A percentile compares a stretch with the other conserved stretches of the same genome.
These are phyloP conservation scores for Zonitis immaculata DNA, from an alignment of 2,888 invertebrate species.

Conservation along the genomic window DNA sequence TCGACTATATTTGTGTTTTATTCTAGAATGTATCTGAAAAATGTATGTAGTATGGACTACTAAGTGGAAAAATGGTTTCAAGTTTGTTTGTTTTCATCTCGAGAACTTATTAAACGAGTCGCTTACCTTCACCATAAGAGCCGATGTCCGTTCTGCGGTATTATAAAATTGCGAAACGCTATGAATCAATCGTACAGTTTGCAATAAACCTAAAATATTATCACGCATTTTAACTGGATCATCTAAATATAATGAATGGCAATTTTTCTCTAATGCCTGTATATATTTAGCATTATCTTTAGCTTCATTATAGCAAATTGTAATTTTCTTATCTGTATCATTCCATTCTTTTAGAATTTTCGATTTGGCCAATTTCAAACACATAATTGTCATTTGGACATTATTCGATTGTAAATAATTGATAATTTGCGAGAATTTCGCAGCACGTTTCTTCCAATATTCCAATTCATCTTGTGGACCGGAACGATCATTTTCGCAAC, in stretches of 20 bases:
- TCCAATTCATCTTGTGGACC: slow-evolving; percentile 91
- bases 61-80: no score
- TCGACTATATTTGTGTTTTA: no score
- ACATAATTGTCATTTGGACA: slow-evolving; percentile 71
- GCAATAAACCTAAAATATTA: slow-evolving; percentile 81
- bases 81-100: no score
- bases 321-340: slow-evolving; percentile 83
- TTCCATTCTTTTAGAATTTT: slow-evolving; percentile 78
- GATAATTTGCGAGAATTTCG: slow-evolving; percentile 85
- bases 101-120: neutral
- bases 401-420: slow-evolving; percentile 70
- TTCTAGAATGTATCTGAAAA: no score
- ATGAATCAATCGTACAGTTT: slow-evolving; percentile 89
- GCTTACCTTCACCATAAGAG: slow-evolving; percentile 87
- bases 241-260: slow-evolving; percentile 87
- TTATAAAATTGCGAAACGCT: slow-evolving; percentile 95
- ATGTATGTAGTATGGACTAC: no score
- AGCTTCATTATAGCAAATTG: slow-evolving; percentile 92
- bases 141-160: slow-evolving; percentile 92
- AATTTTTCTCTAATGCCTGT: slow-evolving; percentile 89
- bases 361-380: slow-evolving; percentile 70
- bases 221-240: slow-evolving; percentile 91
- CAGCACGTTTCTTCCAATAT: slow-evolving; percentile 94
- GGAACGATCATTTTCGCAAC: slow-evolving; percentile 85
- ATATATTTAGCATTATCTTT: slow-evolving; percentile 95